Conservation (phyloP, 2,797 vertebrate genomes). For the Pristis pectinata region DNA sequence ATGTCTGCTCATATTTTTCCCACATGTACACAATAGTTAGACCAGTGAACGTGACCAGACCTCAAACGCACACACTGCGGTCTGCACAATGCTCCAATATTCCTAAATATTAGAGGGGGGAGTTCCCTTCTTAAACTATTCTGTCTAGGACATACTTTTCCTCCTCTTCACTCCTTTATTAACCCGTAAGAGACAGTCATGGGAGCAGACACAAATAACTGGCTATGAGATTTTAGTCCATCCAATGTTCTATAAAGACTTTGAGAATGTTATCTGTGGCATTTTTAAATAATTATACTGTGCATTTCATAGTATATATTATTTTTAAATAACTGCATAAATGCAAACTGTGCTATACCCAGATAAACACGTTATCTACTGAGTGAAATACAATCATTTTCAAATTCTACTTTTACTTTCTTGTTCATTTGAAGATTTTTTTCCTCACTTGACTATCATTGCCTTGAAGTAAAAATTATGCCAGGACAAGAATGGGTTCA, state of each 20-base stretch:
- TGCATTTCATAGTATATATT: background rate
- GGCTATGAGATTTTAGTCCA: background rate
- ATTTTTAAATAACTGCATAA: too few relatives aligned
- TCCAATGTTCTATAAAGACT: background rate
- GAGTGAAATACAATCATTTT: background rate
- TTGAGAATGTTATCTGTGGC: background rate
- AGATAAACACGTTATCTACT: background rate
- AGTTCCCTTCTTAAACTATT: background rate
- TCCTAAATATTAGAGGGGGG: background rate
- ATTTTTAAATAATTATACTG: background rate
- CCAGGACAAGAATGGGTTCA: background rate
- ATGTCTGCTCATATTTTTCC: constrained; percentile 51
- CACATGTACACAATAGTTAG: constrained; percentile 47
- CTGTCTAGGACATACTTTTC: background rate
- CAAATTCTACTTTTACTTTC: background rate
- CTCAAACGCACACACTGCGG: constrained; percentile 4
- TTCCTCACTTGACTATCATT: background rate
- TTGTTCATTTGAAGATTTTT: background rate
- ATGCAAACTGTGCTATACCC: constrained; percentile 8
- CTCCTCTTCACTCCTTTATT: too few relatives aligned
- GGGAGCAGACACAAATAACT: background rate
- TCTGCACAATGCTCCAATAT: background rate
- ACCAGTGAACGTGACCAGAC: constrained; percentile 53
- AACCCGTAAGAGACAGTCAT: background rate
- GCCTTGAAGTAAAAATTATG: background rate